Conservation (phyloP, 2,113 vertebrate species). For the Parotia lawesii region DNA sequence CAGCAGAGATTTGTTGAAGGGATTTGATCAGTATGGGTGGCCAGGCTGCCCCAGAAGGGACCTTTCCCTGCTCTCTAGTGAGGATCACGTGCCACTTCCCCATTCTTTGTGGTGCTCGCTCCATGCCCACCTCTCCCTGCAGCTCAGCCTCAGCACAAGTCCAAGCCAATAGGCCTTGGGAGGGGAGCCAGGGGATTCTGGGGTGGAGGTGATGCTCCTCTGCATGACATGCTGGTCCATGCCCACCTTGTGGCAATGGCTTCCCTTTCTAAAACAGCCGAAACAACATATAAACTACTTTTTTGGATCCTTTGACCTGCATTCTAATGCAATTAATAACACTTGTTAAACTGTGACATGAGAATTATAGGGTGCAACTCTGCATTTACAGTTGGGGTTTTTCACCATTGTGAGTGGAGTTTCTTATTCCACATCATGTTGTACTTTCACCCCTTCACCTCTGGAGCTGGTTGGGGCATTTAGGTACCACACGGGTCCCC, state of each 20-base stretch:
- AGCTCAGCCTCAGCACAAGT: not conserved
- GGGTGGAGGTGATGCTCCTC: constrained; percentile 52
- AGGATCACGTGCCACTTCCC: not conserved
- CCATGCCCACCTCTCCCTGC: not conserved
- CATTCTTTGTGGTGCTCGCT: not conserved
- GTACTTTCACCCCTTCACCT: not conserved
- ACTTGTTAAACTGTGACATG: not conserved
- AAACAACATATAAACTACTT: not conserved
- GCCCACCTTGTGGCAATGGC: not conserved
- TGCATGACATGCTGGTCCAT: not conserved
- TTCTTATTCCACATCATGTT: not conserved
- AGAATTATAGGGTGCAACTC: accelerated
- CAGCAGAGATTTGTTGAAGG: accelerated
- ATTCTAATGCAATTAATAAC: not conserved
- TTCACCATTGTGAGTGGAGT: not conserved
- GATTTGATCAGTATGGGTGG: accelerated
- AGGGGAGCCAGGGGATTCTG: constrained; percentile 44
- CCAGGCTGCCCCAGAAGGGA: not conserved
- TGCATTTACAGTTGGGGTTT: not conserved
- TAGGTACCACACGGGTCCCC: too few species aligned
- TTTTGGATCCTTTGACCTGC: not conserved
- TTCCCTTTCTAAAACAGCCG: not conserved
- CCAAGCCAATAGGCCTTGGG: not conserved
- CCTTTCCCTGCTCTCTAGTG: too few species aligned
- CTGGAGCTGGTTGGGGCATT: not conserved